phyloP scores from a whole-genome alignment of 2,888 invertebrate species.

The Alentia gelatinosa region DNA sequence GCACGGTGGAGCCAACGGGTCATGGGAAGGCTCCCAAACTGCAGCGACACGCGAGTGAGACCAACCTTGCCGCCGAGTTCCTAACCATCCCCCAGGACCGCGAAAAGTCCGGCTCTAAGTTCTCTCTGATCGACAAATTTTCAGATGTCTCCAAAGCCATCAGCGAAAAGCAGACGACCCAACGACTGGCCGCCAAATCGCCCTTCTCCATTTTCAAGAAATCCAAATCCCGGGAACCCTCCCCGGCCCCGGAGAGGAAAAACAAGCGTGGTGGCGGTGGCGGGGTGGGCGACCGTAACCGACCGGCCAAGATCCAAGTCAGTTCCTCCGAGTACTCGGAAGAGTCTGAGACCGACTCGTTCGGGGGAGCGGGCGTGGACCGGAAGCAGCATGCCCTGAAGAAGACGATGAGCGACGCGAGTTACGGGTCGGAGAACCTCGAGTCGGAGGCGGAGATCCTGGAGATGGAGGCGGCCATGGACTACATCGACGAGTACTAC shows the following conservation, averaged over 20 bases:
- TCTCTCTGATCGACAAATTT: slow-evolving; percentile 76
- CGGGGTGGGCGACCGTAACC: neutral
- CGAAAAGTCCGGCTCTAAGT: slow-evolving; percentile 66
- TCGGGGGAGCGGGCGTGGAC: slow-evolving; percentile 47
- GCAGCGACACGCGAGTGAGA: slow-evolving; percentile 80
- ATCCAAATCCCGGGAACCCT: slow-evolving; percentile 85
- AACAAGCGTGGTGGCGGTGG: slow-evolving; percentile 85
- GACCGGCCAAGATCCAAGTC: slow-evolving; percentile 19
- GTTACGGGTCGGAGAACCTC: slow-evolving; percentile 65
- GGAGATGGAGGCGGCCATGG: slow-evolving; percentile 78
- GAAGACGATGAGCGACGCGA: slow-evolving; percentile 60
- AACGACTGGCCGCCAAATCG: slow-evolving; percentile 87
- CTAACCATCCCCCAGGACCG: slow-evolving; percentile 70
- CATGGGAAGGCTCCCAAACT: slow-evolving; percentile 19
- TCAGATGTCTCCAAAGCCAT: slow-evolving; percentile 65
- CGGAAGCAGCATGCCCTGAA: slow-evolving; percentile 36
- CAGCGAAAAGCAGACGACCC: slow-evolving; percentile 55
- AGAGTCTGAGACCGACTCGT: slow-evolving; percentile 66
- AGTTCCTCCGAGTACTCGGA: slow-evolving; percentile 66
- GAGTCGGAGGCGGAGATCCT: slow-evolving; percentile 66
- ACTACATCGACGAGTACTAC: slow-evolving; percentile 96
- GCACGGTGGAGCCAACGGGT: slow-evolving; percentile 47
- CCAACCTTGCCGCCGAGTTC: slow-evolving; percentile 69
- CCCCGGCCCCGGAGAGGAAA: slow-evolving; percentile 83
- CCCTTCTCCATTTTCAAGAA: slow-evolving; percentile 87